Base-by-base conservation (phyloP, 92 coral and sea anemone species). In the Palythoa heliodiscus region DNA sequence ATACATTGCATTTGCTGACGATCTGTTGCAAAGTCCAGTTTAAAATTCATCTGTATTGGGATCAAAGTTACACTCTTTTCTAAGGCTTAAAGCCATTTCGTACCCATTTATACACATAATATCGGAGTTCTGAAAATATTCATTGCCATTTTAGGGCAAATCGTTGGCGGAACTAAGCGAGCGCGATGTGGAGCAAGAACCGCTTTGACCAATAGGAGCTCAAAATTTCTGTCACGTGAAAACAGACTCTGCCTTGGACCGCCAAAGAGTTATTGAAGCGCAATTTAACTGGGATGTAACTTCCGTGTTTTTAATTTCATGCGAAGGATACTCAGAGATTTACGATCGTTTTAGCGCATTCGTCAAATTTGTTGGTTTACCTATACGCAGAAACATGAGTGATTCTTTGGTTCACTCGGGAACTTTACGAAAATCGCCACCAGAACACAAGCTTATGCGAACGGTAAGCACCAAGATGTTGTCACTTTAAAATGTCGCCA, bases 391-490 rank as follows among this genome's bases (percentile, higher is more conserved):
- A 64, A 35, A n/a, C 63, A 80, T 80, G 84, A 80, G 24, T 63
- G 73, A 66, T 2, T 19, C 73, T 4, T 64, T 64, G 12, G 84
- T 80, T 13, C 84, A 66, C 13, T 80, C 84, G 7, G 84, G 84
- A 15, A 80, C 74, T 25, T 61, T 80, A 58, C 84, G 84, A 22
- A 80, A 80, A 37, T 80, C 84, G 84, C 73, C 84, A 13, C 84
- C 74, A 13, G 84, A 80, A 20, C 84, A 80, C 74, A 80, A 80
- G 11, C 48, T 80, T 2, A 80, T 80, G 84, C 74, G 84, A 80
- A 80, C 84, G 84, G 84, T 80, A 52, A 80, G 84, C 40, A 66
- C 64, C 40, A 22, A 80, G 40, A 64, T 47, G 19, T 39, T 16
- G 19, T 39, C 66, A 61, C 38, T 53, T 75, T 40, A 75, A 75